Base-by-base conservation (phyloP, 2,113 vertebrate genomes). In the Guaruba guarouba region DNA sequence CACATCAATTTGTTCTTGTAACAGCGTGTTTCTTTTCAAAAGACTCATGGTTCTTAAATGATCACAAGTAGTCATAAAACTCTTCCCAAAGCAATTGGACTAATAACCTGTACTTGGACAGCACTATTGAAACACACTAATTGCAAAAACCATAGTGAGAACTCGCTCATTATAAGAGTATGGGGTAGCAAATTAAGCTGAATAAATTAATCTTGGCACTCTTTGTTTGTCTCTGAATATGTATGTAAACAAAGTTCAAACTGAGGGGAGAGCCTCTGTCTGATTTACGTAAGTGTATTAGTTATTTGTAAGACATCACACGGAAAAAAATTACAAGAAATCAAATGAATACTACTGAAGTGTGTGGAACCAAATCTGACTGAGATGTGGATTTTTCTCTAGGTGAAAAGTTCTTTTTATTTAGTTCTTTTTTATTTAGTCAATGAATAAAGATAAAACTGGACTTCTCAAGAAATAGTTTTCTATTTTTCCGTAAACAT, bases 61-160 rank as follows among this genome's bases (percentile, higher is more conserved):
- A 95, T 88, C 75, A 96, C 43, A 91, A 84, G 12, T 92, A 80
- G 94, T 96, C 63, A 48, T 86, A 92, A 95, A 70, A 93, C 33
- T 71, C 62, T 91, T 97, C 79, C 85, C 63, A 85, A 92, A 96
- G 43, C 77, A 96, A 95, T 91, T 96, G 74, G 79, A 93, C 88
- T 85, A 90, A 77, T 88, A 95, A 89, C 90, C 44, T 93, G 28
- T 86, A 41, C 19, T 67, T 89, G 64, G 88, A 48, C 57, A 82
- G 29, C 39, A 75, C 79, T 79, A 93, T 88, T 87, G 91, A 81
- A 68, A 67, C 55, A 81, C 66, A 77, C 52, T 95, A 91, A 89
- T 93, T 93, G 49, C 78, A 89, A 91, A 77, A 96, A 54, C 18
- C 31, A 18, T 69, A 61, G 39, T 61, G 73, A 90, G n/a, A 88